Percentiles rank a stretch among this genome's conserved stretches.
These are phyloP conservation scores for Gymnodraco acuticeps DNA, from an alignment of 2,797 vertebrate genomes.

Conservation along the genomic window DNA sequence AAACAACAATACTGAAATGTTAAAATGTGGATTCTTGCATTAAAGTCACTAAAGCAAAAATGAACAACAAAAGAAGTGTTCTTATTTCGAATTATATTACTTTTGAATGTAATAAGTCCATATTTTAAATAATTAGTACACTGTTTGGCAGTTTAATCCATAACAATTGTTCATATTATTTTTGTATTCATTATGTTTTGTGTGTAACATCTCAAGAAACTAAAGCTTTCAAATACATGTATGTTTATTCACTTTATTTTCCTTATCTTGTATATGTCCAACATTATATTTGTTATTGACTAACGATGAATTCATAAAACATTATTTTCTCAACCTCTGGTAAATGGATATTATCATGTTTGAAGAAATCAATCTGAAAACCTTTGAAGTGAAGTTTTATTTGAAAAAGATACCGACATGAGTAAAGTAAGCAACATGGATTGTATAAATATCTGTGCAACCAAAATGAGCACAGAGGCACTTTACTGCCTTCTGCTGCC, in stretches of 20 bases:
- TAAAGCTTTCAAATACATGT: too few species aligned
- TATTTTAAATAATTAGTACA: neutral
- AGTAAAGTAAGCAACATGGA: constrained; percentile 79
- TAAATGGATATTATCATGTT: too few species aligned
- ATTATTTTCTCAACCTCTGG: too few species aligned
- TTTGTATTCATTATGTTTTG: neutral
- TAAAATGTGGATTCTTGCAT: neutral
- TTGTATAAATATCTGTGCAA: constrained; percentile 84
- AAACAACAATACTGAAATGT: neutral
- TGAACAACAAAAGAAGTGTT: neutral
- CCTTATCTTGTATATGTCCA: too few species aligned
- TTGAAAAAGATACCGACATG: constrained; percentile 80
- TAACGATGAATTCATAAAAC: too few species aligned
- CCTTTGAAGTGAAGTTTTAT: constrained; percentile 75
- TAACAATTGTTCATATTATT: neutral
- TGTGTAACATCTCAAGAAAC: too few species aligned
- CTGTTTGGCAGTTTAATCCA: neutral
- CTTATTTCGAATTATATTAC: neutral
- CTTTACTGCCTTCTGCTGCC: constrained; percentile 79
- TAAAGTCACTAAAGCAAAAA: neutral
- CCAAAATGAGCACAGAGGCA: constrained; percentile 81
- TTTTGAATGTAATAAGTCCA: too few species aligned
- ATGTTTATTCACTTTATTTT: too few species aligned
- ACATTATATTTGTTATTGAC: too few species aligned
- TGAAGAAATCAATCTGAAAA: neutral